Conservation (phyloP, 2,888 invertebrate species). For the Agrochola circellaris region DNA sequence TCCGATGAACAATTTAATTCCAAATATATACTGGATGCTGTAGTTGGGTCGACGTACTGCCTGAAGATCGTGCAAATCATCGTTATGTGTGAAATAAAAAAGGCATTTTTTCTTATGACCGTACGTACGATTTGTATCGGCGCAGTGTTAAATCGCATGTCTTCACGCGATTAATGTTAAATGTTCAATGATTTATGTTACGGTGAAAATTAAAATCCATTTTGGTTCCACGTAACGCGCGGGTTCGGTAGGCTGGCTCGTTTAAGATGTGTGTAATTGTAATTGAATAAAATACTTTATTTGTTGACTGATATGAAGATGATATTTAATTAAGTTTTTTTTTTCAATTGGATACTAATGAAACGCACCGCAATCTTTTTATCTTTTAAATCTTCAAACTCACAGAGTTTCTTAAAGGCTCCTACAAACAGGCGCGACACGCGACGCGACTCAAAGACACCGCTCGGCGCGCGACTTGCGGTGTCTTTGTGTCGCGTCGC, state of each 20-base stretch:
- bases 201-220: conserved; percentile 64
- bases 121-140: conserved; percentile 73
- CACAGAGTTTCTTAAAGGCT: neutral
- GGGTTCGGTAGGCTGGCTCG: conserved; percentile 57
- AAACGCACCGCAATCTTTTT: neutral
- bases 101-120: conserved; percentile 68
- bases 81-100: conserved; percentile 72
- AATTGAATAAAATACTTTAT: conserved; percentile 43
- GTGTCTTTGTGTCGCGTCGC: no score
- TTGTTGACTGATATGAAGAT: conserved; percentile 16
- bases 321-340: conserved; percentile 1
- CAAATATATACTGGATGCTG: conserved; percentile 75
- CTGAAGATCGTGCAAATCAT: conserved; percentile 79
- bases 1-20: conserved; percentile 85
- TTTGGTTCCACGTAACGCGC: conserved; percentile 65
- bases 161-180: conserved; percentile 76
- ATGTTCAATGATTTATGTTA: conserved; percentile 74
- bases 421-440: no score
- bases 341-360: conserved; percentile 1
- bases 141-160: conserved; percentile 76
- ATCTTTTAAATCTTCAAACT: neutral
- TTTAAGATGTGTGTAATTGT: conserved; percentile 44
- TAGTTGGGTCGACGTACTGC: conserved; percentile 82
- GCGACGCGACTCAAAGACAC: no score
- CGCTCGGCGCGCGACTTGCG: no score